Evolutionary conservation across 2,888 invertebrate genomes (phyloP).

Genomic region (Onthophagus sagittarius): DNA sequence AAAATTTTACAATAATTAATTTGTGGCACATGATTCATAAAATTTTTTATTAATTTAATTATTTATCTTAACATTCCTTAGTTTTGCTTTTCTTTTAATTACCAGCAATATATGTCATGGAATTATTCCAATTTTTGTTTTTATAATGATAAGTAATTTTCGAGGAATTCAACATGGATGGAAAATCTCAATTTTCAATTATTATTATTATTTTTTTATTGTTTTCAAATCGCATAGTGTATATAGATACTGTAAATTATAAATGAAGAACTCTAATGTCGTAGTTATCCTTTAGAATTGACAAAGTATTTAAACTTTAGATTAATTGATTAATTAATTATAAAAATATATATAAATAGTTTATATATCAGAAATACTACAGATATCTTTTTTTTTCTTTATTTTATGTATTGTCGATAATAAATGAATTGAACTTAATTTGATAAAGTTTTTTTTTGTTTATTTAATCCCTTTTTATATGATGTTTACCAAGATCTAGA

Average conservation of each 20-base stretch:
- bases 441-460: background rate
- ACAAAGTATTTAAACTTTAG: constrained; percentile 18
- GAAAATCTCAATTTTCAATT: constrained; percentile 15
- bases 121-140: background rate
- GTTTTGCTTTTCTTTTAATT: constrained; percentile 9
- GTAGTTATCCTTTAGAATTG: constrained; percentile 10
- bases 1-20: no score
- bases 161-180: background rate
- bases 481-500: no score
- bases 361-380: background rate
- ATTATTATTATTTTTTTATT: constrained; percentile 13
- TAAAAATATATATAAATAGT: background rate
- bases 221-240: constrained; percentile 15
- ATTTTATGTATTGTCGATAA: constrained; percentile 23
- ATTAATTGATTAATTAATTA: background rate
- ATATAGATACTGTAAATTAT: constrained; percentile 25
- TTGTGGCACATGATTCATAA: no score
- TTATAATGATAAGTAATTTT: constrained; percentile 15
- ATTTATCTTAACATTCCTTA: constrained; percentile 18
- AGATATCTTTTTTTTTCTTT: constrained; percentile 11
- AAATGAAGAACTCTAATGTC: background rate
- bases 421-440: background rate
- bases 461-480: no score
- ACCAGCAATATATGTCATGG: background rate
- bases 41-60: no score